Evolutionary conservation across 2,888 invertebrate species (phyloP).

Genomic region (Xestia xanthographa): DNA sequence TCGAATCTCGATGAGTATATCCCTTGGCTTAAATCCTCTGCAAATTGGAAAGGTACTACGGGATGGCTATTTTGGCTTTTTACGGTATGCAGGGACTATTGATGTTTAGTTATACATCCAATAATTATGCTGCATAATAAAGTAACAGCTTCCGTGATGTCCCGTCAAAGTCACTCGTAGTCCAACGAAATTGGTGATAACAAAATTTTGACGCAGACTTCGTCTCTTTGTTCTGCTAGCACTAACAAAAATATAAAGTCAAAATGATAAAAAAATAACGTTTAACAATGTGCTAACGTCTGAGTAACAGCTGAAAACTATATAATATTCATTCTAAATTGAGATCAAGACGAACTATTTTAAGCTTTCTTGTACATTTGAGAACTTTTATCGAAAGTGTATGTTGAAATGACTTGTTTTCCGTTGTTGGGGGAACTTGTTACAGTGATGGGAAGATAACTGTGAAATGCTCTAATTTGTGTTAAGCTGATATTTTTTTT

Average conservation of each 20-base stretch:
- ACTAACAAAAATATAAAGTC: slow-evolving; percentile 47
- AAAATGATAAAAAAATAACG: slow-evolving; percentile 39
- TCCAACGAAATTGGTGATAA: background rate
- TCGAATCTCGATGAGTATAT: slow-evolving; percentile 4
- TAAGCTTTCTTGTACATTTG: slow-evolving; percentile 52
- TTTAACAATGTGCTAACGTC: slow-evolving; percentile 75
- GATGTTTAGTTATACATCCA: slow-evolving; percentile 2
- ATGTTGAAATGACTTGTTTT: slow-evolving; percentile 28
- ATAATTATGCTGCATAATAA: slow-evolving; percentile 14
- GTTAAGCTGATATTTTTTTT: background rate
- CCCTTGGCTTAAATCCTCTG: slow-evolving; percentile 6
- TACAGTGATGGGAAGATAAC: background rate
- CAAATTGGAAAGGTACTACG: slow-evolving; percentile 35
- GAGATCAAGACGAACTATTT: slow-evolving; percentile 64
- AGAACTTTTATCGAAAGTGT: slow-evolving; percentile 33
- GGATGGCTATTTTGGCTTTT: slow-evolving; percentile 35
- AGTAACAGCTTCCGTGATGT: slow-evolving; percentile 36
- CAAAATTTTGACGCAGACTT: background rate
- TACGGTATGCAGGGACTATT: slow-evolving; percentile 12
- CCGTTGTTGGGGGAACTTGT: background rate
- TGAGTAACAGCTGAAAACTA: slow-evolving; percentile 52
- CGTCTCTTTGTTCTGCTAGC: slow-evolving; percentile 49
- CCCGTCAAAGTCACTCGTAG: background rate
- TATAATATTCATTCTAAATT: slow-evolving; percentile 71
- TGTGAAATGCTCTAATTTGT: background rate